These are phyloP conservation scores for Aldrovandia affinis DNA, from an alignment of 2,797 vertebrate genomes.

Conservation along the genomic window DNA sequence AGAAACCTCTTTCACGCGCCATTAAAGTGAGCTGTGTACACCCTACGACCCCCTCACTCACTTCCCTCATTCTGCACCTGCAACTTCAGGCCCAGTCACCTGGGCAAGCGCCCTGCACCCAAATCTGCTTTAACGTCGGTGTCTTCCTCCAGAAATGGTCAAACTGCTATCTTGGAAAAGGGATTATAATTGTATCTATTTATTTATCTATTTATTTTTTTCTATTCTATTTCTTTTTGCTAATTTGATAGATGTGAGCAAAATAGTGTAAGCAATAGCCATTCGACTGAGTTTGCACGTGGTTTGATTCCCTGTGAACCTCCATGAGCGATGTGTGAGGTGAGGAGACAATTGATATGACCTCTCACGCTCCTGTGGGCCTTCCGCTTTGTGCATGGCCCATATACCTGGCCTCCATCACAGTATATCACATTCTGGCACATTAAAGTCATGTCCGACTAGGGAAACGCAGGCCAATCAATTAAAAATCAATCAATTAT, in stretches of 20 bases:
- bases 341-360: not conserved
- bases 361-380: not conserved
- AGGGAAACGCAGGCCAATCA: not conserved
- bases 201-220: not conserved
- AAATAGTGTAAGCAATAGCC: too few species aligned
- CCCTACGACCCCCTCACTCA: not conserved
- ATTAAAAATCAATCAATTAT: constrained; percentile 9
- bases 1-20: constrained; percentile 30
- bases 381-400: not conserved
- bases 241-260: too few species aligned
- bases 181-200: too few species aligned
- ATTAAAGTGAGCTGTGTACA: constrained; percentile 28
- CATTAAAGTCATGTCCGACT: not conserved
- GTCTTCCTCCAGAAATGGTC: not conserved
- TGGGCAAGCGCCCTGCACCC: not conserved
- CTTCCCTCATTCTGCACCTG: not conserved
- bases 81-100: not conserved
- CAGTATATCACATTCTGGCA: not conserved
- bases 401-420: constrained; percentile 8
- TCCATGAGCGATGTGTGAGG: not conserved
- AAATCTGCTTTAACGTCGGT: not conserved
- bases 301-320: not conserved
- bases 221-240: not conserved
- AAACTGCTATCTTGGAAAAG: not conserved
- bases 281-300: not conserved